Evolutionary conservation across 2,797 vertebrate genomes (phyloP).

Genomic region (Aotus griseimembra): DNA sequence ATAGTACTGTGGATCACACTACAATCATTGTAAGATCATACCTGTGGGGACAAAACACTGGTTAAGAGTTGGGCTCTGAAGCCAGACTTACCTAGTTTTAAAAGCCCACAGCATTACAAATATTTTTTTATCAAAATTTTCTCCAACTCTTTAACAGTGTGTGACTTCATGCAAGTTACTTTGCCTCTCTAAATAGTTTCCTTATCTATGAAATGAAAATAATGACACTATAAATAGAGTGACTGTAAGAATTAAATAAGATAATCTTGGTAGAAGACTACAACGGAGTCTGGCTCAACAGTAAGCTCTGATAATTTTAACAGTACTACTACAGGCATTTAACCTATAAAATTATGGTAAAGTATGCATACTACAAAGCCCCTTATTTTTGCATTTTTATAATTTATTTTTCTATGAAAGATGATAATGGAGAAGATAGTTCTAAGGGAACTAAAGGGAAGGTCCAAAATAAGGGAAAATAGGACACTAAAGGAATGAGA

Average conservation of each 20-base stretch:
- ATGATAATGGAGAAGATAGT: neutral
- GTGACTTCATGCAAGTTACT: neutral
- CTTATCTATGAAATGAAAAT: neutral
- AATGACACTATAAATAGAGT: neutral
- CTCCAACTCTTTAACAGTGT: neutral
- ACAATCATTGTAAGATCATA: neutral
- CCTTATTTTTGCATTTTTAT: neutral
- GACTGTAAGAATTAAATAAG: neutral
- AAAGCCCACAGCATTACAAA: neutral
- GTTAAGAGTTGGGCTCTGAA: neutral
- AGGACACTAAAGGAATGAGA: neutral
- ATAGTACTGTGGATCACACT: neutral
- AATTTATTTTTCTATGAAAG: neutral
- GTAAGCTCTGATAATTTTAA: neutral
- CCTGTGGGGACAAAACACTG: neutral
- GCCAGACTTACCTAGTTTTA: neutral
- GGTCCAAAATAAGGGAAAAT: conserved; percentile 22
- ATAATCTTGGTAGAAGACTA: neutral
- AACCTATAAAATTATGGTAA: neutral
- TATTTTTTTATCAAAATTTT: neutral
- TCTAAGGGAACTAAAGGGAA: neutral
- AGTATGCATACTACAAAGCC: neutral
- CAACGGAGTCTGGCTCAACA: neutral
- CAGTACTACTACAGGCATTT: neutral
- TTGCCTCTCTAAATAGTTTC: neutral